Base-by-base conservation (phyloP, 2,113 vertebrate species). In the Cercopithecus mona region DNA sequence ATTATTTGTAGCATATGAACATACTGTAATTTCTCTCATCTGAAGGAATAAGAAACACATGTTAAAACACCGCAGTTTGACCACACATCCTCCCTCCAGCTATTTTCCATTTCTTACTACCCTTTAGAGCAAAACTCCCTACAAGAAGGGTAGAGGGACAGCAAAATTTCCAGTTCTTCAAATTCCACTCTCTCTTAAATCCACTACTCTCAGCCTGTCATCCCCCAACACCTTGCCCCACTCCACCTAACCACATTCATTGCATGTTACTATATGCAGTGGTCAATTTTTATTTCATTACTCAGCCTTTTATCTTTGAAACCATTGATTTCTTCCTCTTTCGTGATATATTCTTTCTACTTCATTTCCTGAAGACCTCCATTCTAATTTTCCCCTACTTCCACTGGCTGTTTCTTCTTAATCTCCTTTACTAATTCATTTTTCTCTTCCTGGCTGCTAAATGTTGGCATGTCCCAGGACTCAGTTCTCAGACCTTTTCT, bases 171-270 rank as follows among this genome's bases (percentile, higher is more conserved):
- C 6, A 8, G 40, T 23, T 93, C 73, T 82, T 79, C n/a, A 73
- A 18, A 27, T 52, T 61, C 35, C 10, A 2, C 14, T 55, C 66
- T 61, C 80, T 35, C 38, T 68, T 79, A 61, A 84, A 70, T n/a
- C 35, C 17, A 18, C n/a, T 8, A 4, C 17, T 72, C 45, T 93
- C 30, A 45, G 43, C 32, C 30, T 89, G 18, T 70, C 86, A 17
- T 7, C 25, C 18, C 7, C 16, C 9, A 7, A 9, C 4, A 6
- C 40, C 8, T 23, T 6, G 11, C 13, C 72, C 13, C 22, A 8
- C 23, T 52, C n/a, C 27, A 5, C 23, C 50, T 43, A n/a, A 18
- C 22, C 23, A 43, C 40, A 13, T 64, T 88, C 59, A 73, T 57
- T 20, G 7, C 16, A 6, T 17, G 43, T 52, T 48, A n/a, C 22